These are phyloP conservation scores for Slavum lentiscoides DNA, from an alignment of 2,888 invertebrate genomes.

Conservation along the genomic window DNA sequence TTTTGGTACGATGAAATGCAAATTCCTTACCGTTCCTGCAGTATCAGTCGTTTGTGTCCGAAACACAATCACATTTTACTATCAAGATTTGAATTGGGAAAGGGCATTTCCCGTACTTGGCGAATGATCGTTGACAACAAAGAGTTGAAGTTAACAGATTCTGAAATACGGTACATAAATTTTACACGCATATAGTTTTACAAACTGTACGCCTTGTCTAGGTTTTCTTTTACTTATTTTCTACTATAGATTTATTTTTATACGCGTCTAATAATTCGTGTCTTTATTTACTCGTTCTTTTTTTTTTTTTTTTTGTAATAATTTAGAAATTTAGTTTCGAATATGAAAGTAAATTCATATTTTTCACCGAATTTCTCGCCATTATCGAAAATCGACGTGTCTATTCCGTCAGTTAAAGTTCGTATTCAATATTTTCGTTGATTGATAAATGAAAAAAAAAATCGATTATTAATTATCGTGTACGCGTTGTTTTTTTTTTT, in stretches of 20 bases:
- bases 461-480: too few relatives aligned
- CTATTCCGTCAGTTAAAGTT: background rate
- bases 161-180: background rate
- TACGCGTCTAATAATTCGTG: background rate
- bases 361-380: background rate
- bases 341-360: background rate
- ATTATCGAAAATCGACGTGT: background rate
- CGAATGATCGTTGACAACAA: background rate
- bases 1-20: background rate
- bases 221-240: background rate
- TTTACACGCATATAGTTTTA: background rate
- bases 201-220: too few relatives aligned
- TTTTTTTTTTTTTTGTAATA: background rate
- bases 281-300: background rate
- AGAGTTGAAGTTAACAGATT: background rate
- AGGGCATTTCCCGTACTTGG: constrained; percentile 13
- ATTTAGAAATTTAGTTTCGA: background rate
- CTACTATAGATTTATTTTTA: background rate
- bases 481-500: too few relatives aligned
- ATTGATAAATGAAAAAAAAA: background rate
- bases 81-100: background rate
- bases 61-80: background rate
- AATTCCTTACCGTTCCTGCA: background rate
- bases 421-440: background rate
- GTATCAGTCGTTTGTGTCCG: background rate